phyloP scores from a whole-genome alignment of 2,797 vertebrate genomes.

The Clarias pachynema region DNA sequence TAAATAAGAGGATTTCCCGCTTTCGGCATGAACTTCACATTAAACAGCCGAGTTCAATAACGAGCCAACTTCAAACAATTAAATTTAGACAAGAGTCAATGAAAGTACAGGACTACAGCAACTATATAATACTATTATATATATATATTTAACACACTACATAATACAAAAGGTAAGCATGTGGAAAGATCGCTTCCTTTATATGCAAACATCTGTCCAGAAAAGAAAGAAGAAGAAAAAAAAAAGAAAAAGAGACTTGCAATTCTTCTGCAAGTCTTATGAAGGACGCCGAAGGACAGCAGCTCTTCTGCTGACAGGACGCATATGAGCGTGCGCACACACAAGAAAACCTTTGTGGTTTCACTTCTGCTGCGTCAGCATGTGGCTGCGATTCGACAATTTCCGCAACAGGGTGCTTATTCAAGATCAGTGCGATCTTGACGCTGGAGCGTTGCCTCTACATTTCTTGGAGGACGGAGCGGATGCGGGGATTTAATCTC shows the following conservation, averaged over 20 bases:
- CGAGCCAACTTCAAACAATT: conserved; percentile 21
- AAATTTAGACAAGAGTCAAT: conserved; percentile 36
- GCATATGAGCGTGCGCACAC: neutral
- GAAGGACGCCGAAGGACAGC: conserved; percentile 24
- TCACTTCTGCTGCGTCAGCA: conserved; percentile 27
- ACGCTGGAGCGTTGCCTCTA: conserved; percentile 4
- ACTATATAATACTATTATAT: conserved; percentile 23
- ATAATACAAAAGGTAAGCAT: conserved; percentile 10
- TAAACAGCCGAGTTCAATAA: conserved; percentile 41
- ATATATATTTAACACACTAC: conserved; percentile 7
- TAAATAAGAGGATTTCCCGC: neutral
- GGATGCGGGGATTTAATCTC: neutral
- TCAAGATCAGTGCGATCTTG: conserved; percentile 30
- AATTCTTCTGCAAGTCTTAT: conserved; percentile 42
- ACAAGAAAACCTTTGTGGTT: conserved; percentile 34
- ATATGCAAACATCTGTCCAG: conserved; percentile 51
- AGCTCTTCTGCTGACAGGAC: conserved; percentile 2
- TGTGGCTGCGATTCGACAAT: conserved; percentile 14
- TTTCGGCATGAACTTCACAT: neutral
- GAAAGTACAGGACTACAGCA: conserved; percentile 47
- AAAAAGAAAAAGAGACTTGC: neutral
- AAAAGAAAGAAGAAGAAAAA: conserved; percentile 36
- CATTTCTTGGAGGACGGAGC: neutral
- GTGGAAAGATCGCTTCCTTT: conserved; percentile 66
- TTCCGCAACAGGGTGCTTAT: conserved; percentile 6